Evolutionary conservation across 1,140 invertebrate genomes (phyloP).

Genomic region (Theocolax elegans): DNA sequence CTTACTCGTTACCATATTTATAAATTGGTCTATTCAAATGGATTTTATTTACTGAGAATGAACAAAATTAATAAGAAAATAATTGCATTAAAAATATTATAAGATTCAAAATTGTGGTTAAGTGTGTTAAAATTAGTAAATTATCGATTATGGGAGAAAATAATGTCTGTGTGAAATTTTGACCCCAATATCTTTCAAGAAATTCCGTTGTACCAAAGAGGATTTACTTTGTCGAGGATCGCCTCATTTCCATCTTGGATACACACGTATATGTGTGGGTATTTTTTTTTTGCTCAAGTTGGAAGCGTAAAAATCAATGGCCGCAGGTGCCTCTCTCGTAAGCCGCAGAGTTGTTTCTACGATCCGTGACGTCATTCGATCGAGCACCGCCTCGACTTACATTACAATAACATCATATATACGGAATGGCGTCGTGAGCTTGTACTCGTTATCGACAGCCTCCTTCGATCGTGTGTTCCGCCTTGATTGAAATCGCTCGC

Average conservation of each 20-base stretch:
- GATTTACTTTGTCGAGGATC: not conserved
- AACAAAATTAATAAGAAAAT: no score
- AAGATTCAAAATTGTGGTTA: no score
- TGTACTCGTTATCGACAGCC: not conserved
- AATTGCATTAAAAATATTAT: no score
- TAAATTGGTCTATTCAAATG: no score
- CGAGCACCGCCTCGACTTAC: slow-evolving; percentile 25
- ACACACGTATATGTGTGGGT: not conserved
- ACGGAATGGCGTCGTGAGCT: not conserved
- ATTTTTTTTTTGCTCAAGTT: not conserved
- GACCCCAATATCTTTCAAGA: no score
- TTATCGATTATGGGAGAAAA: no score
- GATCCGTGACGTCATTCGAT: slow-evolving; percentile 22
- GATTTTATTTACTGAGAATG: no score
- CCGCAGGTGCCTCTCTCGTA: slow-evolving; percentile 4
- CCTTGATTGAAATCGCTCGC: slow-evolving; percentile 14
- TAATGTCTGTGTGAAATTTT: no score
- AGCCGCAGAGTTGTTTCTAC: not conserved
- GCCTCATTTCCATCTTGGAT: not conserved
- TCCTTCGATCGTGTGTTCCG: slow-evolving; percentile 2
- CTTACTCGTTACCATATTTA: no score
- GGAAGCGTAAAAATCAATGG: slow-evolving; percentile 12
- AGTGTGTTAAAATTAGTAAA: no score
- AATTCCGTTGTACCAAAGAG: no score
- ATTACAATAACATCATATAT: slow-evolving; percentile 32